A percentile compares a stretch with the other conserved stretches of the same genome.
Evolutionary conservation across 30 jellyfish, hydroid and myxozoan species (phyloP).

Genomic region (Sanderia malayensis): DNA sequence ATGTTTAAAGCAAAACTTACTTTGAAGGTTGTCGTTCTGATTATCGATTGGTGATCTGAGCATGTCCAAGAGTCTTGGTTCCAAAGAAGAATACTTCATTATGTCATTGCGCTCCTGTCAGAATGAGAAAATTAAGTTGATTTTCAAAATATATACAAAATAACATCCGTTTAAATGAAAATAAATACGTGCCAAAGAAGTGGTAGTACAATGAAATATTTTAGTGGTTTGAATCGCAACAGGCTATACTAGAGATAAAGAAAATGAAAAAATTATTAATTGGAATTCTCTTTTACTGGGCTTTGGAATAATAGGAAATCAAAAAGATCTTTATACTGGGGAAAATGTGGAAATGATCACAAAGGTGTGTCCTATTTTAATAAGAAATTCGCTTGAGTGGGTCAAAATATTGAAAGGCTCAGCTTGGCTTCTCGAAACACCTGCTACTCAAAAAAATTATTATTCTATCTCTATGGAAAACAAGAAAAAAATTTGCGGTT

Average conservation of each 20-base stretch:
- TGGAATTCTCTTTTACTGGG: no score
- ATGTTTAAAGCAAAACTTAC: no score
- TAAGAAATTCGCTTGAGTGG: no score
- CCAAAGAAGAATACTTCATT: conserved; percentile 94
- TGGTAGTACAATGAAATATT: no score
- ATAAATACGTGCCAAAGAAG: no score
- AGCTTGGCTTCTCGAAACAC: conserved; percentile 8
- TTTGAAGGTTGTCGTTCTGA: conserved; percentile 80
- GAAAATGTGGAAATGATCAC: no score
- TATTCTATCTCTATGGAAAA: not conserved
- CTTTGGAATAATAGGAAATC: no score
- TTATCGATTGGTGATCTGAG: conserved; percentile 88
- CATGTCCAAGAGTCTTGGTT: conserved; percentile 89
- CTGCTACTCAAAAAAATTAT: not conserved
- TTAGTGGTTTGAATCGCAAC: no score
- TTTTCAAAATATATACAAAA: not conserved
- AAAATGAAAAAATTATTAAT: no score
- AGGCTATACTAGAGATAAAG: no score
- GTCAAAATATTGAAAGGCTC: not conserved
- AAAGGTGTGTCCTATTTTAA: no score
- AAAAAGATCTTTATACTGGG: no score
- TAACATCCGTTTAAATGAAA: not conserved
- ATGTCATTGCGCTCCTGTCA: conserved; percentile 88
- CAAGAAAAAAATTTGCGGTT: not conserved
- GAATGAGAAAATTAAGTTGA: not conserved